Base-by-base conservation (phyloP, 1,140 invertebrate genomes). In the Pseudomyrmex flavicornis region DNA sequence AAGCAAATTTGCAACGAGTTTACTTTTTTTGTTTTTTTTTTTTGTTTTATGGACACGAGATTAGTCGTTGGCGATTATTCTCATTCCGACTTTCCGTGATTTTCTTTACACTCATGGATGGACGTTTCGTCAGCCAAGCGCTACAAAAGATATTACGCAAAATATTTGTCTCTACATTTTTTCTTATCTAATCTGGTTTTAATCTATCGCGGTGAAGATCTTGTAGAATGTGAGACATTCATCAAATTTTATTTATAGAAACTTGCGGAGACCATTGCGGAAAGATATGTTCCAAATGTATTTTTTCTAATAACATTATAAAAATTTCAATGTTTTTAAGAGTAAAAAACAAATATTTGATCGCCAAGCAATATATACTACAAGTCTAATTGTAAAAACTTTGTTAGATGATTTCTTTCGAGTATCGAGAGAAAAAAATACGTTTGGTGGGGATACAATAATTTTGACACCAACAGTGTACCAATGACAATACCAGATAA, bases 91-190 rank as follows among this genome's bases (percentile, higher is more conserved):
- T 79, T 26, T 50, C 44, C 44, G 76, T 44, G 65, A 59, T 70
- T 72, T 80, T 46, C 54, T 80, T 80, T 80, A 48, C 65, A 35
- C 9, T 68, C 65, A 54, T 77, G 22, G 35, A 69, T n/a, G 44
- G 70, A 35, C 35, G 35, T 80, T 61, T 54, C 8, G 76, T 80
- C 76, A 70, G 76, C 4, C 52, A 15, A 66, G 50, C 44, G 54
- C 20, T 80, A 9, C 22, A 17, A 35, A 35, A 48, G 35, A 80
- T 70, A 59, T 52, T 48, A 46, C 65, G 12, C 2, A 44, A 80
- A 59, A 70, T 70, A 80, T 80, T 80, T 70, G 66, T 80, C 44
- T 70, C 54, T 80, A 59, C 35, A 80, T 48, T 70, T 80, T 69
- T 46, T 35, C 35, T 80, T 80, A 80, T 80, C 76, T 80, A 80